Percentiles rank a stretch among this genome's conserved stretches.
Conservation (phyloP, 2,113 vertebrate genomes). For the Hyaena hyaena region DNA sequence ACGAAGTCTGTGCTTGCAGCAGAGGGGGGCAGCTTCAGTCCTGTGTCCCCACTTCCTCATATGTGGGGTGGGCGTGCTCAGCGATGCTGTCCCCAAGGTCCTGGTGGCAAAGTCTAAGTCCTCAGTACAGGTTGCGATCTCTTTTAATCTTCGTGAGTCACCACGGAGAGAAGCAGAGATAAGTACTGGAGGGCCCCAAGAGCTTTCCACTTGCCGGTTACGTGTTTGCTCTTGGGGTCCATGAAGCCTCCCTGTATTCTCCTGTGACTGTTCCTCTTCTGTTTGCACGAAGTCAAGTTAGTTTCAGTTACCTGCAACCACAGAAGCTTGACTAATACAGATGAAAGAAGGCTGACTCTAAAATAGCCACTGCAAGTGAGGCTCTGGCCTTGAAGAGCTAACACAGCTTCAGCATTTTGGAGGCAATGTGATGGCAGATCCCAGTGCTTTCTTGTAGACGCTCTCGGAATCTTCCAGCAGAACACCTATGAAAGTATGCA, state of each 20-base stretch:
- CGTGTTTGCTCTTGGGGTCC: not conserved
- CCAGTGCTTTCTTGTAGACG: not conserved
- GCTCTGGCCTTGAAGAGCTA: not conserved
- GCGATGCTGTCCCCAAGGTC: not conserved
- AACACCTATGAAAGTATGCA: too few species aligned
- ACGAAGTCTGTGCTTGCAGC: not conserved
- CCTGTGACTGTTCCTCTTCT: not conserved
- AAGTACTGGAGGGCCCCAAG: not conserved
- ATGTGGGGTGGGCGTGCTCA: not conserved
- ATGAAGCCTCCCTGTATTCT: conserved; percentile 4
- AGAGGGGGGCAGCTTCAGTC: not conserved
- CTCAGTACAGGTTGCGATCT: not conserved
- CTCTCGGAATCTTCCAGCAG: not conserved
- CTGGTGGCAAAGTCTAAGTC: not conserved
- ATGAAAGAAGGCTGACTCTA: not conserved
- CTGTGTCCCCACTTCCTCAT: not conserved
- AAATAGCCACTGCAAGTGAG: not conserved
- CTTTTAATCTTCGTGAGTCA: not conserved
- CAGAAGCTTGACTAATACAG: not conserved
- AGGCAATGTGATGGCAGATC: not conserved
- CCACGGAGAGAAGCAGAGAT: not conserved
- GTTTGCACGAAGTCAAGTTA: not conserved
- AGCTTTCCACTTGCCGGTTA: not conserved
- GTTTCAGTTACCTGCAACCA: not conserved
- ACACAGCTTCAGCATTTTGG: accelerated